Conservation (phyloP, 2,797 vertebrate species). For the Oreochromis grahami region DNA sequence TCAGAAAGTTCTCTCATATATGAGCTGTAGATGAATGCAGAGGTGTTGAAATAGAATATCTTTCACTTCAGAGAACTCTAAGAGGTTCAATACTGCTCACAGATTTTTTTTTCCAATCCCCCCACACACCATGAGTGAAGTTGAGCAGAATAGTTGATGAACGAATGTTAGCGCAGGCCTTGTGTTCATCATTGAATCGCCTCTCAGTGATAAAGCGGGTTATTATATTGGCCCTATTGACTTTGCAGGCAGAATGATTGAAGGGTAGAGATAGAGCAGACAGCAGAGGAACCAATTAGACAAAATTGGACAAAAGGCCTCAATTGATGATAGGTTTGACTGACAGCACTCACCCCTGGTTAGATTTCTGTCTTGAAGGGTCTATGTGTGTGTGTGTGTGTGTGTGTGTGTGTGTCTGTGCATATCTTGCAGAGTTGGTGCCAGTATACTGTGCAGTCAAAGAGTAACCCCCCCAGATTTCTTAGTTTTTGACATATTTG, state of each 20-base stretch:
- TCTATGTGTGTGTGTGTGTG: not conserved
- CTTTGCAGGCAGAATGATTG: conserved; percentile 69
- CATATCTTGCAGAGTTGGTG: not conserved
- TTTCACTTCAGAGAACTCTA: conserved; percentile 32
- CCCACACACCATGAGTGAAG: conserved; percentile 26
- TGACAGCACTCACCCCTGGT: conserved; percentile 65
- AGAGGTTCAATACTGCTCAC: conserved; percentile 46
- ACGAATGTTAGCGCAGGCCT: conserved; percentile 37
- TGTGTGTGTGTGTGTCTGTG: not conserved
- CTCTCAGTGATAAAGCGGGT: conserved; percentile 70
- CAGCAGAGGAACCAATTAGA: conserved; percentile 81
- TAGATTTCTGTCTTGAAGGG: conserved; percentile 34
- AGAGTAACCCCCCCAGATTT: too few relatives aligned
- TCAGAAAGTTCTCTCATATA: not conserved
- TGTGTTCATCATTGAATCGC: conserved; percentile 65
- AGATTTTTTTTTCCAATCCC: conserved; percentile 40
- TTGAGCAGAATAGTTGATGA: conserved; percentile 62
- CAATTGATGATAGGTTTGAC: conserved; percentile 77
- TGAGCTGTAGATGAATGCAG: conserved; percentile 9
- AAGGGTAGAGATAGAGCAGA: conserved; percentile 67
- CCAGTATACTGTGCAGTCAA: not conserved
- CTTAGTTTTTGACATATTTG: not conserved
- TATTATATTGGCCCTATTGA: conserved; percentile 75
- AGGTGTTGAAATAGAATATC: conserved; percentile 14
- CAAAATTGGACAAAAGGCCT: conserved; percentile 79